Evolutionary conservation across 2,797 vertebrate species (phyloP).

Genomic region (Atherinosoma microstoma): DNA sequence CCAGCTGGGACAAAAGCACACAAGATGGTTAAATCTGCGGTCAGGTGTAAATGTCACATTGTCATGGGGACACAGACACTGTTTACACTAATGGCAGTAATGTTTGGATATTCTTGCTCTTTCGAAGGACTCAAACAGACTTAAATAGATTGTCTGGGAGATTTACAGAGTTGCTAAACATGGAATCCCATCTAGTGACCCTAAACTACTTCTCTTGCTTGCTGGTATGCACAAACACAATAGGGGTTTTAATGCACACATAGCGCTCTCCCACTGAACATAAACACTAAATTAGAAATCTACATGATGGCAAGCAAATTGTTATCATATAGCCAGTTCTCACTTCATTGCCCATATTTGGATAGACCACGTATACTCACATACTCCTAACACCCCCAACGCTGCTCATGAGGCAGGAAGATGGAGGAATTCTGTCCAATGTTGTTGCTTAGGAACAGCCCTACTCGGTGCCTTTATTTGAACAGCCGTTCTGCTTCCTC

Average conservation of each 20-base stretch:
- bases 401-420: conserved; percentile 49
- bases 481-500: conserved; percentile 48
- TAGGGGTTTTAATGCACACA: conserved; percentile 24
- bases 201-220: conserved; percentile 9
- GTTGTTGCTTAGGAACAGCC: conserved; percentile 79
- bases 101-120: conserved; percentile 48
- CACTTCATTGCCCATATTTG: conserved; percentile 9
- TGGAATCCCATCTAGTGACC: conserved; percentile 21
- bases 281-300: conserved; percentile 46
- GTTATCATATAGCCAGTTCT: conserved; percentile 17
- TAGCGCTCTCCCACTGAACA: conserved; percentile 6
- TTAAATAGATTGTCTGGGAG: conserved; percentile 39
- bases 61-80: conserved; percentile 28
- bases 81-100: conserved; percentile 34
- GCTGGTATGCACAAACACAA: conserved; percentile 32
- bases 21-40: conserved; percentile 13
- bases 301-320: conserved; percentile 44
- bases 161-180: conserved; percentile 52
- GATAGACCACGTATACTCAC: conserved; percentile 21
- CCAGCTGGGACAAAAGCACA: conserved; percentile 28
- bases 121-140: conserved; percentile 23
- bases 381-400: conserved; percentile 28
- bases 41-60: conserved; percentile 26
- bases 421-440: conserved; percentile 69
- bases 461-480: conserved; percentile 50